phyloP scores from a whole-genome alignment of 2,888 invertebrate genomes.

The Xanthia icteritia region DNA sequence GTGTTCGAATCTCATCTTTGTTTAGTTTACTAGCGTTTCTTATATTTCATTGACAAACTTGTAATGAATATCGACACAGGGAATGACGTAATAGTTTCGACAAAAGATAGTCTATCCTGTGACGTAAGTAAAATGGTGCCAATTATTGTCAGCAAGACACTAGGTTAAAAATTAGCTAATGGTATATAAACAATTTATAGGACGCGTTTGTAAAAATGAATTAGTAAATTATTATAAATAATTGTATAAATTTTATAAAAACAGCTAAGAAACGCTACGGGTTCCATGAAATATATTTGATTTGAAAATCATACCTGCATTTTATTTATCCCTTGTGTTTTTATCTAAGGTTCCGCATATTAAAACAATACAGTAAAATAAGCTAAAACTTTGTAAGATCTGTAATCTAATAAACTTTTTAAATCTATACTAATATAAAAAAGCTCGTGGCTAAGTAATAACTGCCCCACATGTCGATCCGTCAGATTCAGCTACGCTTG shows the following conservation, averaged over 20 bases:
- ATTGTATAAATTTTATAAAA: slow-evolving; percentile 88
- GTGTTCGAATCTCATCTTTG: slow-evolving; percentile 86
- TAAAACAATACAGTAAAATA: background rate
- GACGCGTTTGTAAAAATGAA: slow-evolving; percentile 82
- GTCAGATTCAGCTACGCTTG: too few relatives aligned
- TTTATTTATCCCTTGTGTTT: slow-evolving; percentile 65
- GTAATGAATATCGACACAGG: slow-evolving; percentile 64
- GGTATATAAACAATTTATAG: slow-evolving; percentile 76
- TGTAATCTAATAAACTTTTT: background rate
- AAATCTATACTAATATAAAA: too few relatives aligned
- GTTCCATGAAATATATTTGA: slow-evolving; percentile 90
- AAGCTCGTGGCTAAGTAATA: too few relatives aligned
- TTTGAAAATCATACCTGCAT: slow-evolving; percentile 80
- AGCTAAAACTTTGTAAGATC: background rate
- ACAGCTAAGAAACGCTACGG: slow-evolving; percentile 90
- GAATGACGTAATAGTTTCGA: slow-evolving; percentile 66
- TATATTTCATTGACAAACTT: slow-evolving; percentile 62
- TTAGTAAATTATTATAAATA: slow-evolving; percentile 75
- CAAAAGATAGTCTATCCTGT: slow-evolving; percentile 54
- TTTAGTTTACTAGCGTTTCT: slow-evolving; percentile 84
- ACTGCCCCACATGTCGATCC: too few relatives aligned
- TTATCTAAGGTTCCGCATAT: background rate
- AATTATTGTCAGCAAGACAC: slow-evolving; percentile 78
- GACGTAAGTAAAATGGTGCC: slow-evolving; percentile 81
- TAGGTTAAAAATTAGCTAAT: slow-evolving; percentile 75